A percentile compares a stretch with the other conserved stretches of the same genome.
Conservation (phyloP, 2,113 vertebrate species). For the Melanocharis versteri region DNA sequence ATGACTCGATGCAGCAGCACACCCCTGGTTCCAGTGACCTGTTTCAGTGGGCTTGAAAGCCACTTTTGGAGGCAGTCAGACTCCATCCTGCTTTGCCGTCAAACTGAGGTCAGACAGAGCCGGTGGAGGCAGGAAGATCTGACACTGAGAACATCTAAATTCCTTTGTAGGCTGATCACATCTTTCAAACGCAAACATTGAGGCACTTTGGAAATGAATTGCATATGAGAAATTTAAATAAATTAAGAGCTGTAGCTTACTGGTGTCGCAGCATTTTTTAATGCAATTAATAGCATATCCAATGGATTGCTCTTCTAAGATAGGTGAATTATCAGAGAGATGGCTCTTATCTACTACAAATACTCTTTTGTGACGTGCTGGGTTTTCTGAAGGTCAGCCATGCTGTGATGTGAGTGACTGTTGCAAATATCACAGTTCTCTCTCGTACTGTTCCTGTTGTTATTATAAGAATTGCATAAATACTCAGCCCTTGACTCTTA, state of each 20-base stretch:
- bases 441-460: background rate
- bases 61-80: background rate
- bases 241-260: background rate
- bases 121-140: background rate
- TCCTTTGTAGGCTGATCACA: background rate
- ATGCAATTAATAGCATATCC: constrained; percentile 1
- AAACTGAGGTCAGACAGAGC: background rate
- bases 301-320: background rate
- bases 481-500: background rate
- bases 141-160: background rate
- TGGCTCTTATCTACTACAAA: background rate
- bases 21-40: background rate
- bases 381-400: background rate
- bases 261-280: background rate
- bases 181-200: background rate
- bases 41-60: background rate
- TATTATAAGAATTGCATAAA: background rate
- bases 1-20: rapidly evolving
- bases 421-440: background rate
- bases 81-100: background rate
- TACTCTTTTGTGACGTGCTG: background rate
- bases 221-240: constrained; percentile 3
- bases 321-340: background rate
- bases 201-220: background rate
- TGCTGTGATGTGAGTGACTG: background rate